Evolutionary conservation across 2,888 invertebrate genomes (phyloP).

Genomic region (Carabus problematicus): DNA sequence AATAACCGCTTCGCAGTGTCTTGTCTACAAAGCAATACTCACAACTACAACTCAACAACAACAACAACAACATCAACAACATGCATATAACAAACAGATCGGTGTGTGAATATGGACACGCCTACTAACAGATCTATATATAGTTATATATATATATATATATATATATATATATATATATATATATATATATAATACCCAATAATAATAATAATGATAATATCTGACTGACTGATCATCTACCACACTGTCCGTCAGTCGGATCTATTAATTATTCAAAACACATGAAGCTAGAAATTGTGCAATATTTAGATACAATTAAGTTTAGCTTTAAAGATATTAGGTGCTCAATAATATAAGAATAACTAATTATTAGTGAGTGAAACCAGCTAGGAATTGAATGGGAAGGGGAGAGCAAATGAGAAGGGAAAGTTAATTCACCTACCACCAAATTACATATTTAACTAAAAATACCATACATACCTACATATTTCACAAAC

Average conservation of each 20-base stretch:
- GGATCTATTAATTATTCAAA: constrained; percentile 29
- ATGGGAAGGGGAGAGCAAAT: constrained; percentile 23
- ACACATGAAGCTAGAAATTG: constrained; percentile 55
- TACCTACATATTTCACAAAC: not conserved
- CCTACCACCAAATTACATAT: too few relatives aligned
- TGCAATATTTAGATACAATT: constrained; percentile 60
- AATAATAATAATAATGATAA: too few relatives aligned
- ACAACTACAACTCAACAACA: constrained; percentile 45
- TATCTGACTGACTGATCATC: too few relatives aligned
- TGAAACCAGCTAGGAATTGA: constrained; percentile 42
- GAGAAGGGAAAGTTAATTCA: not conserved
- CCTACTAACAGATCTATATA: not conserved
- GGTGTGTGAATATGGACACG: constrained; percentile 33
- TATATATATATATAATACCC: too few relatives aligned
- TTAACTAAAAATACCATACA: not conserved
- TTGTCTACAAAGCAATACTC: constrained; percentile 54
- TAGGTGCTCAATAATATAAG: constrained; percentile 61
- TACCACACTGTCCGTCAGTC: not conserved
- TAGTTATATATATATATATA: too few relatives aligned
- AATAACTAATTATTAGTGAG: constrained; percentile 37
- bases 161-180: too few relatives aligned
- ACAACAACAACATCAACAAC: constrained; percentile 8
- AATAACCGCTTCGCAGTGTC: constrained; percentile 46
- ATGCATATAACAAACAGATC: constrained; percentile 7
- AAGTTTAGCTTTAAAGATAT: constrained; percentile 60